phyloP scores from a whole-genome alignment of 2,113 vertebrate genomes.

The Gracilinanus agilis region DNA sequence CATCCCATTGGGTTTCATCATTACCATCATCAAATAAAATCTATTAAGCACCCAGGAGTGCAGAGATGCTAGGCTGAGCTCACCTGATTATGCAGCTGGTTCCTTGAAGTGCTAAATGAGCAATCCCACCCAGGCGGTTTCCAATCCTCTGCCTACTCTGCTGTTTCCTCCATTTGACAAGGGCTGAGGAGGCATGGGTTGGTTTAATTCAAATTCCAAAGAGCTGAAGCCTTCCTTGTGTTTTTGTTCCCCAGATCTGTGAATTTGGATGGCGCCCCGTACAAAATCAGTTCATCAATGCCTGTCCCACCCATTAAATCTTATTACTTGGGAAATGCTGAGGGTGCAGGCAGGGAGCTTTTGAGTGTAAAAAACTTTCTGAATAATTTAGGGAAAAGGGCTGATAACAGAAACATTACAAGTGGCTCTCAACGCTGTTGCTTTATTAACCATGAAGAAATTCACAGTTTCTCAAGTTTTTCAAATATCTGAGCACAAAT shows the following conservation, averaged over 20 bases:
- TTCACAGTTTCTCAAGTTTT: slow-evolving; percentile 68
- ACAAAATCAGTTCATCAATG: slow-evolving; percentile 65
- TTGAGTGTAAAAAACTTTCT: slow-evolving; percentile 65
- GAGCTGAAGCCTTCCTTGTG: neutral
- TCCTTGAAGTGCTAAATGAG: neutral
- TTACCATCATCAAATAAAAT: neutral
- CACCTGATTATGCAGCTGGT: slow-evolving; percentile 34
- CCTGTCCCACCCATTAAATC: slow-evolving; percentile 63
- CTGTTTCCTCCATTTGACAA: slow-evolving; percentile 23
- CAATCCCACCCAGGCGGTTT: neutral
- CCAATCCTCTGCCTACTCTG: slow-evolving; percentile 12
- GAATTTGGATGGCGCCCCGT: neutral
- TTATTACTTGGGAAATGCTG: slow-evolving; percentile 68
- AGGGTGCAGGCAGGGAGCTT: slow-evolving; percentile 53
- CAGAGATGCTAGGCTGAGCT: neutral
- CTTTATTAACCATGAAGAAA: slow-evolving; percentile 73
- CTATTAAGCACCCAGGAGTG: neutral
- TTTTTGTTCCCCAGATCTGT: neutral
- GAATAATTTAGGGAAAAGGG: slow-evolving; percentile 76
- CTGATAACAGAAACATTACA: slow-evolving; percentile 60
- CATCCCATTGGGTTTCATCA: neutral
- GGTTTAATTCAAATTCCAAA: slow-evolving; percentile 25
- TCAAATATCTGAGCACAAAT: slow-evolving; percentile 54
- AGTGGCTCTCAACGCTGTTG: slow-evolving; percentile 41
- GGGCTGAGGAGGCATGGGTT: neutral